These are phyloP conservation scores for Lophius piscatorius DNA, from an alignment of 2,113 vertebrate genomes.

Conservation along the genomic window DNA sequence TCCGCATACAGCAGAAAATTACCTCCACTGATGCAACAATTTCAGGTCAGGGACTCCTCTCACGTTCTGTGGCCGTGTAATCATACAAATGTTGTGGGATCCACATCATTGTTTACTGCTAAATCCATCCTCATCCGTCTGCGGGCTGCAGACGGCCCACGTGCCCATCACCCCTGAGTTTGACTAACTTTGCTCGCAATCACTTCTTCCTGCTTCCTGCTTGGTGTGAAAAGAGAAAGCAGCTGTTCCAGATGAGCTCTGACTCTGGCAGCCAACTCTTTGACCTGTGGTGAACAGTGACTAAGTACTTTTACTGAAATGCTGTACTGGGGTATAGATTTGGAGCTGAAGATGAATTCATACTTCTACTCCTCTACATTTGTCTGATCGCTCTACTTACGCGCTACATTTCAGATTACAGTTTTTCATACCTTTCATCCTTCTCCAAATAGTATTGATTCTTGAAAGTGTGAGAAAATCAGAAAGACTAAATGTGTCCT, in stretches of 20 bases:
- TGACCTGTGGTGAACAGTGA: too few species aligned
- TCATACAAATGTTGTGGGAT: conserved; percentile 7
- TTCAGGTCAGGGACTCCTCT: conserved; percentile 34
- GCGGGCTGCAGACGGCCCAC: background rate
- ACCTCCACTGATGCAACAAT: conserved; percentile 25
- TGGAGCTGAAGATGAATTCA: too few species aligned
- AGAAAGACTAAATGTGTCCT: too few species aligned
- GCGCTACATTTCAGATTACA: too few species aligned
- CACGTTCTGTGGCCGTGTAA: background rate
- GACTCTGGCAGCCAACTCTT: conserved; percentile 7
- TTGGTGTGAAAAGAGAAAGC: conserved; percentile 6
- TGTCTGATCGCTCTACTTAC: too few species aligned
- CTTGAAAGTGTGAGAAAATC: too few species aligned
- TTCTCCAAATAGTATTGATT: too few species aligned
- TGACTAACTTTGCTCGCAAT: background rate
- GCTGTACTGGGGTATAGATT: too few species aligned
- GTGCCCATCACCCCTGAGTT: conserved; percentile 8
- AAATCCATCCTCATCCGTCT: background rate
- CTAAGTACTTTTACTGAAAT: too few species aligned
- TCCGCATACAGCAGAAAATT: conserved; percentile 27
- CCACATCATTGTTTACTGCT: conserved; percentile 6
- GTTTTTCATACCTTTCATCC: too few species aligned
- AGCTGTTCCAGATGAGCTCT: conserved; percentile 2
- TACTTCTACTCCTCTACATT: too few species aligned
- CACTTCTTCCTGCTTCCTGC: background rate